Percentiles rank a stretch among this genome's conserved stretches.
These are phyloP conservation scores for Pandion haliaetus DNA, from an alignment of 2,113 vertebrate species.

Conservation along the genomic window DNA sequence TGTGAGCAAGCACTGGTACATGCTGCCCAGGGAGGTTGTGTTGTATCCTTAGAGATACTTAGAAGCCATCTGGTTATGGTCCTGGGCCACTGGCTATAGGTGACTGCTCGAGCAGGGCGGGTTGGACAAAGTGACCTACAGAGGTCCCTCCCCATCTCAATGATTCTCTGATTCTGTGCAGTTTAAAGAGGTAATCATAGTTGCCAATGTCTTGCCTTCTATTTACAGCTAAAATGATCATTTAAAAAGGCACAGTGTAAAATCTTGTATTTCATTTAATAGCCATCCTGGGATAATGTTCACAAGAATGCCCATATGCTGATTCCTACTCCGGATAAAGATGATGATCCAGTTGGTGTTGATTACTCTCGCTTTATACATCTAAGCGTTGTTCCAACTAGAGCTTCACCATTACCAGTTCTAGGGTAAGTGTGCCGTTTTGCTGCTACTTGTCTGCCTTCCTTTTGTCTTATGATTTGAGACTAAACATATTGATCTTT, in stretches of 20 bases:
- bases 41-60: background rate
- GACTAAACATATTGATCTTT: background rate
- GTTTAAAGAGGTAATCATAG: background rate
- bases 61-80: background rate
- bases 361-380: background rate
- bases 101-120: background rate
- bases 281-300: constrained; percentile 67
- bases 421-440: constrained; percentile 80
- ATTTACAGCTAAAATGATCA: background rate
- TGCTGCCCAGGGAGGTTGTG: background rate
- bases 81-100: background rate
- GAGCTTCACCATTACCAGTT: constrained; percentile 84
- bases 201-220: background rate
- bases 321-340: constrained; percentile 84
- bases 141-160: background rate
- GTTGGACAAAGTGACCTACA: background rate
- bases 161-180: background rate
- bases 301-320: constrained; percentile 77
- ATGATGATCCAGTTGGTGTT: constrained; percentile 58
- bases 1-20: background rate
- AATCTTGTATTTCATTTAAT: background rate
- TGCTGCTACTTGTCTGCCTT: background rate
- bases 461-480: background rate
- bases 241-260: background rate
- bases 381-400: constrained; percentile 64